Evolutionary conservation across 2,888 invertebrate species (phyloP).

Genomic region (Saturnia pavonia): DNA sequence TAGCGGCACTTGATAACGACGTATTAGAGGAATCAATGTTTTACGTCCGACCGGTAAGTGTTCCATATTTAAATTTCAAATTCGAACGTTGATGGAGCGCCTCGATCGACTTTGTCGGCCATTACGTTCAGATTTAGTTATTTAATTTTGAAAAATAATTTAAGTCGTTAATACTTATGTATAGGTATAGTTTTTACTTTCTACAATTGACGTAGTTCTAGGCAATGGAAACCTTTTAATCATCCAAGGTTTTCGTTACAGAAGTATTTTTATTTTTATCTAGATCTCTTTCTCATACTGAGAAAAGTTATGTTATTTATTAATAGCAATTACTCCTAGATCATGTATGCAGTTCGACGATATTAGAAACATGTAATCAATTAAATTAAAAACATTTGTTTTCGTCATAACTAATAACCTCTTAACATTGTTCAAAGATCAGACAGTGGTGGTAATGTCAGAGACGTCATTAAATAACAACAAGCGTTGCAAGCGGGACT

Average conservation of each 20-base stretch:
- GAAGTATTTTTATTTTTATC: neutral
- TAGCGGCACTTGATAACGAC: conserved; percentile 75
- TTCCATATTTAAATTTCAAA: conserved; percentile 63
- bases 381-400: neutral
- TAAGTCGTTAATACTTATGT: neutral
- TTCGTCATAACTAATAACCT: conserved; percentile 12
- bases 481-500: conserved; percentile 53
- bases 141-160: neutral
- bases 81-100: conserved; percentile 31
- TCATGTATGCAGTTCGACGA: neutral
- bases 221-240: neutral
- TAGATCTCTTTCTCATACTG: neutral
- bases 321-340: neutral
- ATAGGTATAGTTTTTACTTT: neutral
- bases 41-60: conserved; percentile 67
- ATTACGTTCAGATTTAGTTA: conserved; percentile 1
- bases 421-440: conserved; percentile 28
- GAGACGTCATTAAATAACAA: conserved; percentile 61
- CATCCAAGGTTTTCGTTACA: too few species aligned
- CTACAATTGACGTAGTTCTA: neutral
- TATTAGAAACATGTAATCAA: neutral
- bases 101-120: conserved; percentile 16
- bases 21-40: conserved; percentile 71
- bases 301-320: neutral
- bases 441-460: conserved; percentile 55